Base-by-base conservation (phyloP, 2,797 vertebrate genomes). In the Thunnus albacares region DNA sequence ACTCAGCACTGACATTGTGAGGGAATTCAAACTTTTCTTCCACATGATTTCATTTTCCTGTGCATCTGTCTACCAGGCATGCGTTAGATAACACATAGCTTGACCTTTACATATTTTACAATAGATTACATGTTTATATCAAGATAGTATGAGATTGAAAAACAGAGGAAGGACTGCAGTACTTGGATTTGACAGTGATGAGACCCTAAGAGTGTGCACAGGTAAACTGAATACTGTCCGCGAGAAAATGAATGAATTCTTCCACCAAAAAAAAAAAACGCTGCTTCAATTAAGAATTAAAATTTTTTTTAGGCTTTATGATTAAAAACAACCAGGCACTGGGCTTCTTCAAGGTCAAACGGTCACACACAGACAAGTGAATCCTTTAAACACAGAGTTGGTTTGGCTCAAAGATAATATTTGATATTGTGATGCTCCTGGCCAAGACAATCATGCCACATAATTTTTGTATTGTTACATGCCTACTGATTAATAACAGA, bases 401-500 rank as follows among this genome's bases (percentile, higher is more conserved):
- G 55, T 15, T 10, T 20, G 1, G 35, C 47, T 11, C 53, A 4
- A 53, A 11, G 9, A 53, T 14, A 60, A 24, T 38, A n/a, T 1
- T 10, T n/a, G 53, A 59, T 18, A 35, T 22, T 60, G 17, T 38
- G 35, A 62, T 41, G 43, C 35, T 60, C 56, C 47, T 11, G 9
- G n/a, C 49, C 6, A 13, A 63, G 53, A 58, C 17, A 65, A 57
- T 35, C 8, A 28, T 6, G 15, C 15, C 20, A 51, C 17, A 26
- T n/a, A n/a, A 4, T 24, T 18, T 41, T 61, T 49, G 5, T 38
- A 63, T n/a, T 61, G 24, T 45, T 60, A 22, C 17, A 52, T 9
- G 35, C 3, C 22, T 60, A 13, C 26, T 67, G 45, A 71, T 68
- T 65, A 53, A 71, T 68, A 78, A 66, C n/a, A 58, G n/a, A 43